Evolutionary conservation across 2,113 vertebrate genomes (phyloP).

Genomic region (Calidris pygmaea): DNA sequence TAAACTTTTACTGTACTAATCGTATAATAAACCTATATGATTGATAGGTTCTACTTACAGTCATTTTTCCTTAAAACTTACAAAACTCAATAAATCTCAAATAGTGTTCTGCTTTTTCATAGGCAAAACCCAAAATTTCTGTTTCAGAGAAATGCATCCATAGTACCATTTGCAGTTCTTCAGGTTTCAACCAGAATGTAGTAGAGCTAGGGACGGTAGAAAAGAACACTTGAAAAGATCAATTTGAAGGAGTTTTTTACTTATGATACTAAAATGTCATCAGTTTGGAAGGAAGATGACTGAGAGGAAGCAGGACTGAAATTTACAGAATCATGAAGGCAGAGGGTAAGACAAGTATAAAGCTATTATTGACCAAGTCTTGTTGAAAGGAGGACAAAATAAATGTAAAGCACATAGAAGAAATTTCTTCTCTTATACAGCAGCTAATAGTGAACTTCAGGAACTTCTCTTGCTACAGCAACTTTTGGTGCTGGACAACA

Average conservation of each 20-base stretch:
- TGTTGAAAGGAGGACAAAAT: not conserved
- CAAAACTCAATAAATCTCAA: not conserved
- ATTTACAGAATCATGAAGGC: not conserved
- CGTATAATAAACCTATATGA: not conserved
- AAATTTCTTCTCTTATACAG: not conserved
- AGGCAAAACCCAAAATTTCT: not conserved
- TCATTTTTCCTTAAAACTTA: not conserved
- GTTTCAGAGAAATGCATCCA: not conserved
- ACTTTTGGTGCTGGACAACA: not conserved
- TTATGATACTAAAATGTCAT: not conserved
- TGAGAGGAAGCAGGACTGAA: not conserved
- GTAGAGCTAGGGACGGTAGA: not conserved
- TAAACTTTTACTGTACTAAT: not conserved
- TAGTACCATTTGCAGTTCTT: not conserved
- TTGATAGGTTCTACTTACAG: not conserved
- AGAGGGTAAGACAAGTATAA: not conserved
- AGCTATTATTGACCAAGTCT: not conserved
- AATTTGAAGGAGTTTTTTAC: not conserved
- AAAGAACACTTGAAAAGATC: not conserved
- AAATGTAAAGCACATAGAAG: not conserved
- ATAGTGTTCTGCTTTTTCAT: not conserved
- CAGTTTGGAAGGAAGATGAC: not conserved
- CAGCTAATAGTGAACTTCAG: not conserved
- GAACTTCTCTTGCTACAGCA: not conserved
- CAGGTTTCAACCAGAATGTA: not conserved